Base-by-base conservation (phyloP, 30 jellyfish, hydroid and myxozoan species). In the Pseudorhiza aurosa region DNA sequence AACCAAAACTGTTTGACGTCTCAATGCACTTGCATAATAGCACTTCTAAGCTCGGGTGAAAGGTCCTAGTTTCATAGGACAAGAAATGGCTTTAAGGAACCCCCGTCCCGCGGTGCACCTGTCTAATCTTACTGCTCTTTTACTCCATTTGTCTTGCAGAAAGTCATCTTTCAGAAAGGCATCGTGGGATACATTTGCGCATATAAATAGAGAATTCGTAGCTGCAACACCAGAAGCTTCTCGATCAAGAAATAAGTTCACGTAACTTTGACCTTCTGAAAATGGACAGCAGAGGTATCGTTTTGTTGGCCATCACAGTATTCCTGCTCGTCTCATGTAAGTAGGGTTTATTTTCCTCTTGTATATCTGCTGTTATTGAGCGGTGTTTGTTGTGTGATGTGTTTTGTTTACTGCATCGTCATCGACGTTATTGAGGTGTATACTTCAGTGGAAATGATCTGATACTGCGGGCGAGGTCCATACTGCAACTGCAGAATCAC, bases 81-180 rank as follows among this genome's bases (percentile, higher is more conserved):
- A 4, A 10, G 2, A 19, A 19, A n/a, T 19, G 33, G 67, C 67
- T 18, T 17, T n/a, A 47, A 3, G n/a, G 8, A 35, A 11, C 77
- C 77, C 77, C 77, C 77, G 77, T 32, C 49, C 10, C 8, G 33
- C 26, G 14, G 0, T 64, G 59, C 77, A 64, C 77, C 77, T 64
- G 77, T 44, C 77, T n/a, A 8, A 7, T 31, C 3, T 44, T 64
- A n/a, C 77, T 64, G 77, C 77, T 64, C 77, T 64, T 64, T 64
- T 64, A 64, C 59, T 35, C 77, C 77, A 31, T 31, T 64, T 56
- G 31, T 10, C 28, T 64, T 30, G 21, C 2, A 22, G 11, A 33
- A 64, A 8, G 9, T 64, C 26, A 2, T 33, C 53, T 5, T 35
- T 19, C 59, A 64, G 39, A 56, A 64, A 31, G 53, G 77, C 58